Conservation (phyloP, 2,113 vertebrate genomes). For the Sphyrna mokarran region DNA sequence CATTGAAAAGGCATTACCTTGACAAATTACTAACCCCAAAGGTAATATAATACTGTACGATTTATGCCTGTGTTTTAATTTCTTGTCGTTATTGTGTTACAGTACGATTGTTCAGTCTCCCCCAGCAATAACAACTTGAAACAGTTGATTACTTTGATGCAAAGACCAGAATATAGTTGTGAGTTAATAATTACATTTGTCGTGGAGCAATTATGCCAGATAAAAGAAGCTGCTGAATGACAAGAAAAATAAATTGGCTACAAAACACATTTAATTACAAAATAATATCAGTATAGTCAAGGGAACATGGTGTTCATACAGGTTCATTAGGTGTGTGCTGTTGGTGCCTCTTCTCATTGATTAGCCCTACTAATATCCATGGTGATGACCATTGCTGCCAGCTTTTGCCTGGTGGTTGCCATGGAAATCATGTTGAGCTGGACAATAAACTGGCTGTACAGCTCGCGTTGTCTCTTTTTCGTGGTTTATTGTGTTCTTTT, state of each 20-base stretch:
- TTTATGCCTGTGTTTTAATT: background rate
- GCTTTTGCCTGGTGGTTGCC: constrained; percentile 28
- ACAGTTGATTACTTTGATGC: constrained; percentile 1
- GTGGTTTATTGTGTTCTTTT: background rate
- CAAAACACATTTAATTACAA: constrained; percentile 31
- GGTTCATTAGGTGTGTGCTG: constrained; percentile 17
- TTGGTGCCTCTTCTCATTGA: background rate
- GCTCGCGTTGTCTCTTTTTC: background rate
- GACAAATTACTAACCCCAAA: background rate
- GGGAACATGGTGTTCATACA: constrained; percentile 26
- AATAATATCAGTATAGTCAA: constrained; percentile 21
- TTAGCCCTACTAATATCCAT: background rate
- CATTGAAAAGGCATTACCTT: background rate
- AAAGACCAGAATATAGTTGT: constrained; percentile 25
- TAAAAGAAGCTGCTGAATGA: constrained; percentile 24
- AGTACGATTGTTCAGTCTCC: background rate
- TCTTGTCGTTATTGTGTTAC: background rate
- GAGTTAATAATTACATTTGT: constrained; percentile 25
- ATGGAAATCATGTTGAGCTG: constrained; percentile 29
- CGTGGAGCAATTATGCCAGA: background rate
- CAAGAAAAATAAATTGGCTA: constrained; percentile 34
- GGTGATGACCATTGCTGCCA: background rate
- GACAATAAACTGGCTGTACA: constrained; percentile 22
- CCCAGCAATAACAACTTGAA: background rate
- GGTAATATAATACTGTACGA: background rate